Conservation (phyloP, 2,888 invertebrate species). For the Drosophila ezoana region DNA sequence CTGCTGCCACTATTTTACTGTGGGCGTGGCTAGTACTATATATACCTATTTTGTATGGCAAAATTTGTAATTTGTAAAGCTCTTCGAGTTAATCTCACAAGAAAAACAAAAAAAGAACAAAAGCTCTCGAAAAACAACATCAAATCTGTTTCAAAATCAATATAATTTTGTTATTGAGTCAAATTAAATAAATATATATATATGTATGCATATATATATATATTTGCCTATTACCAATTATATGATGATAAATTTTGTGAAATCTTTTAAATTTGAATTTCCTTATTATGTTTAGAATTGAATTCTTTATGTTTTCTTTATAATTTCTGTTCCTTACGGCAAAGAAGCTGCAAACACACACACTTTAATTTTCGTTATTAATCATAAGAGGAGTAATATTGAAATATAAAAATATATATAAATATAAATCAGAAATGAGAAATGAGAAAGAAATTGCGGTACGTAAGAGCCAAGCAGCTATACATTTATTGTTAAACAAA, state of each 20-base stretch:
- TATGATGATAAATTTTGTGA: conserved; percentile 43
- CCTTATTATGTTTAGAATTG: conserved; percentile 68
- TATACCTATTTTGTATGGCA: conserved; percentile 62
- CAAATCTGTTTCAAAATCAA: conserved; percentile 49
- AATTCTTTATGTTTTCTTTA: conserved; percentile 57
- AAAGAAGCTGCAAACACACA: conserved; percentile 63
- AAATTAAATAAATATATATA: conserved; percentile 25
- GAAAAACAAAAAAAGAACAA: conserved; percentile 7
- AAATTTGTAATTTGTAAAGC: conserved; percentile 58
- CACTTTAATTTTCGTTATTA: conserved; percentile 51
- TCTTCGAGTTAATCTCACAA: conserved; percentile 36
- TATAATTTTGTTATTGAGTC: conserved; percentile 42
- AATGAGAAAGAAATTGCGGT: conserved; percentile 28
- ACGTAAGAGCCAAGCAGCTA: conserved; percentile 65
- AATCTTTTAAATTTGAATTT: conserved; percentile 50
- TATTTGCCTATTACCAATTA: conserved; percentile 46
- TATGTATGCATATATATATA: not conserved
- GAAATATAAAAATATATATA: conserved; percentile 46
- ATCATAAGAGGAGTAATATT: conserved; percentile 45
- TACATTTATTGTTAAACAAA: conserved; percentile 77
- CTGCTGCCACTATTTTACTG: conserved; percentile 42
- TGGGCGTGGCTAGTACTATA: conserved; percentile 60
- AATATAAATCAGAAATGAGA: conserved; percentile 16
- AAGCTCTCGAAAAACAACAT: conserved; percentile 14
- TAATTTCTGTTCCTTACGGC: conserved; percentile 72